Conservation (phyloP, 1,140 invertebrate genomes). For the Colletes latitarsis region DNA sequence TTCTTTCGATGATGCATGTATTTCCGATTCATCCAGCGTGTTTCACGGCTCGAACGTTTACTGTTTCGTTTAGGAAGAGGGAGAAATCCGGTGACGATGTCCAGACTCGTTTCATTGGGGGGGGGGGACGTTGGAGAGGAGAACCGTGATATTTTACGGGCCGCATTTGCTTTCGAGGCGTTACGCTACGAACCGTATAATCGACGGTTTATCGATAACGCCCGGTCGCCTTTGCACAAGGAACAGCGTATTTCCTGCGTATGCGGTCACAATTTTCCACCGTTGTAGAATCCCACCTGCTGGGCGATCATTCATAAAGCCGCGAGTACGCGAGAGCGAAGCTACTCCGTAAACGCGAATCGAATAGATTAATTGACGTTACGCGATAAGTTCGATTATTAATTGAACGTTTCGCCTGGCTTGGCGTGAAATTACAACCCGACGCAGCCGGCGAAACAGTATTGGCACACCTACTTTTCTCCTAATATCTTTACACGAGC, state of each 20-base stretch:
- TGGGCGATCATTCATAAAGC: conserved; percentile 44
- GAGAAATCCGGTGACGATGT: background rate
- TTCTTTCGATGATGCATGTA: conserved; percentile 14
- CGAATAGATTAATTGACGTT: conserved; percentile 59
- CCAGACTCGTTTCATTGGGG: conserved; percentile 22
- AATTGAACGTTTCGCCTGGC: conserved; percentile 12
- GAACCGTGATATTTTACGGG: conserved; percentile 22
- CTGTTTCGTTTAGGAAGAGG: background rate
- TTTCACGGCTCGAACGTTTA: conserved; percentile 26
- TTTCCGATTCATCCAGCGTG: conserved; percentile 29
- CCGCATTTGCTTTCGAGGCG: conserved; percentile 2
- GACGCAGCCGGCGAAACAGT: too few relatives aligned
- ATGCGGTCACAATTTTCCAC: background rate
- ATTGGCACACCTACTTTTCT: too few relatives aligned
- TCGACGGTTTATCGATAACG: conserved; percentile 30
- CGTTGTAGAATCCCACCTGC: conserved; percentile 33
- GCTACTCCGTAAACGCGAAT: conserved; percentile 53
- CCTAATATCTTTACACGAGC: too few relatives aligned
- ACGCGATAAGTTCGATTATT: conserved; percentile 52
- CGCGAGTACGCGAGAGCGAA: conserved; percentile 42
- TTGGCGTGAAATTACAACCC: too few relatives aligned
- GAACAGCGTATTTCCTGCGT: conserved; percentile 20
- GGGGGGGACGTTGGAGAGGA: background rate
- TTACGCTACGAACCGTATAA: conserved; percentile 13
- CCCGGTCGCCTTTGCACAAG: background rate